Percentiles rank a stretch among this genome's conserved stretches.
These are phyloP conservation scores for Illadopsis cleaveri DNA, from an alignment of 2,113 vertebrate species.

Conservation along the genomic window DNA sequence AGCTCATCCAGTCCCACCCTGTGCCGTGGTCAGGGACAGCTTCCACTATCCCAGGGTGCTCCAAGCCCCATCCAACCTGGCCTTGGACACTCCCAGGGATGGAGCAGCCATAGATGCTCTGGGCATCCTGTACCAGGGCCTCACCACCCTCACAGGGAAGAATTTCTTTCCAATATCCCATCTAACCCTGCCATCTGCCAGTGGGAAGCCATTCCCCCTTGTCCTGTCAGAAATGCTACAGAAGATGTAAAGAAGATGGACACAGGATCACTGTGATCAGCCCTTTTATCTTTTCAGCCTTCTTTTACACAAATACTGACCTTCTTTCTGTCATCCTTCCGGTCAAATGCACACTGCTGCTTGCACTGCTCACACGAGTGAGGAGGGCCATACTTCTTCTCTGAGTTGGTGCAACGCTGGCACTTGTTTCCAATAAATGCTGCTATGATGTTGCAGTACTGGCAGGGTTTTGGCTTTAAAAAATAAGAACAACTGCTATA, in stretches of 20 bases:
- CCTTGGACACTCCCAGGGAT: neutral
- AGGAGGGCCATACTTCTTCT: conserved; percentile 79
- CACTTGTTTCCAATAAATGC: conserved; percentile 83
- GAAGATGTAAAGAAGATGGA: neutral
- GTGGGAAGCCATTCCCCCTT: neutral
- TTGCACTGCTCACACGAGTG: conserved; percentile 82
- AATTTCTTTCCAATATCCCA: neutral
- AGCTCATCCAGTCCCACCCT: neutral
- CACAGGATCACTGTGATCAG: neutral
- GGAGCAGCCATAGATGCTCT: neutral
- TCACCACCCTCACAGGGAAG: fast-evolving
- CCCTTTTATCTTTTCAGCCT: neutral
- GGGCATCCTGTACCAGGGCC: neutral
- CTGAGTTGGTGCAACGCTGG: conserved; percentile 81
- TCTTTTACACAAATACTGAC: conserved; percentile 42
- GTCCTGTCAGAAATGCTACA: neutral
- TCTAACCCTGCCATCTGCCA: neutral
- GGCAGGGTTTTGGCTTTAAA: conserved; percentile 79
- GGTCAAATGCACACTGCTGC: conserved; percentile 80
- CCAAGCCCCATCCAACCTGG: neutral
- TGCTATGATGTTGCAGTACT: conserved; percentile 83
- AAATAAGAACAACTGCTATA: neutral
- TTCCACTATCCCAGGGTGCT: neutral
- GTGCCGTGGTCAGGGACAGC: neutral
- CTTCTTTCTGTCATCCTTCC: conserved; percentile 82